Base-by-base conservation (phyloP, 2,888 invertebrate genomes). In the Eustalomyia histrio region DNA sequence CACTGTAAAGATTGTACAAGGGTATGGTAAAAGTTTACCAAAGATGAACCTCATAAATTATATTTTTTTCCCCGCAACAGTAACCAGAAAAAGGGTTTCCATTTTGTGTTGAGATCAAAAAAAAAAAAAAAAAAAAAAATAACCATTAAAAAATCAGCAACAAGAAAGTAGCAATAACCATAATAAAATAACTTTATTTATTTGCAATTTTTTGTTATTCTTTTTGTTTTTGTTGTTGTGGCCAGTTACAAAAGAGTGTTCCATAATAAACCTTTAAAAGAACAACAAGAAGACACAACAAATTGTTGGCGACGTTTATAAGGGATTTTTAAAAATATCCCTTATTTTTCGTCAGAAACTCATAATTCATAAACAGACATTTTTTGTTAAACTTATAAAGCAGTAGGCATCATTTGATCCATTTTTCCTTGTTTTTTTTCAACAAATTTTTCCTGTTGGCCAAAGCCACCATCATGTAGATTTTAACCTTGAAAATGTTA, bases 1-100 rank as follows among this genome's bases (percentile, higher is more conserved):
- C 1, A 47, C 16, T 47, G n/a, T 47, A 7, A 3, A 12, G 2
- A 12, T 14, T 43, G 4, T 43, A 43, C 2, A 8, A 53, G 52
- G 29, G 24, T 47, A 50, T 50, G 39, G 50, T 50, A 64, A 73
- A 73, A 39, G 35, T 74, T 65, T 61, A 24, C 55, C 47, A 60
- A 53, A 65, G 47, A 68, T 68, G 24, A 73, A 73, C 50, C 67
- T 63, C 79, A 73, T 73, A 79, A 79, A 79, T 79, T 73, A 61
- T 24, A 69, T 35, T 16, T 47, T 64, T 76, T 29, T 21, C 21
- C 21, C 21, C 21, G 50, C 50, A 47, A 12, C 71, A 60, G 33
- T 2, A 18, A 10, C 17, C 21, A 24, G 50, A 35, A 29, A 64
- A 64, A 76, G 35, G 57, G 21, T 17, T 43, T 39, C 17, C n/a